Percentiles rank a stretch among this genome's conserved stretches.
Evolutionary conservation across 2,888 invertebrate genomes (phyloP).

Genomic region (Lithophane ornitopus): DNA sequence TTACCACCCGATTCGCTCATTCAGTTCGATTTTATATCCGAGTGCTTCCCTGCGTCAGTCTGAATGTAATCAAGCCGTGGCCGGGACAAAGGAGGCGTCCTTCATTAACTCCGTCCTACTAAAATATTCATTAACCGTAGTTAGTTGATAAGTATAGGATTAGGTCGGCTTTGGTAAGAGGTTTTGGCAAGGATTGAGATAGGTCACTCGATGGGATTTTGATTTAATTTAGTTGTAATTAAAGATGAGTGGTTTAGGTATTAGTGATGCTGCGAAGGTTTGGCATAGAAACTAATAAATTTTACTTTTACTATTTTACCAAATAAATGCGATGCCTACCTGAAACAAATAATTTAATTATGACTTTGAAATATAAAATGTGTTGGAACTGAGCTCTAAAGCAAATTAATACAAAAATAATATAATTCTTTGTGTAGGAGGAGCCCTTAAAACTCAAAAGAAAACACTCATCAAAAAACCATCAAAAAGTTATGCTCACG

Average conservation of each 20-base stretch:
- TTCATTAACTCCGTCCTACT: conserved; percentile 86
- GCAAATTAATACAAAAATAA: too few species aligned
- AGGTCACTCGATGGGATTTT: conserved; percentile 39
- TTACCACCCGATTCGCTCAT: conserved; percentile 47
- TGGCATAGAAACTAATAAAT: too few species aligned
- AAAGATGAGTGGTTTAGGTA: background rate
- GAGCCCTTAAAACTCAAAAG: conserved; percentile 18
- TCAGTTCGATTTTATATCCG: conserved; percentile 69
- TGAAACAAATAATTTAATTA: too few species aligned
- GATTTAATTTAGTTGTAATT: conserved; percentile 29
- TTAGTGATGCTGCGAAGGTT: background rate
- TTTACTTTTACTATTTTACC: too few species aligned
- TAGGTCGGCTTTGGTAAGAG: conserved; percentile 52
- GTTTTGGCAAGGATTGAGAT: conserved; percentile 48
- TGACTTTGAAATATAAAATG: too few species aligned
- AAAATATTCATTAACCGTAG: conserved; percentile 86
- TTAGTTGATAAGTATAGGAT: conserved; percentile 72
- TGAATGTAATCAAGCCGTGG: conserved; percentile 84
- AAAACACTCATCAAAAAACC: conserved; percentile 34
- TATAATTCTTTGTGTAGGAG: too few species aligned
- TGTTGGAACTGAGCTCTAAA: too few species aligned
- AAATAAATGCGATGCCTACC: too few species aligned
- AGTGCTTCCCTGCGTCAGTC: conserved; percentile 70
- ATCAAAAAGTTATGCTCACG: conserved; percentile 37
- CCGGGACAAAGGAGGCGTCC: conserved; percentile 85